Evolutionary conservation across 2,113 vertebrate genomes (phyloP).

Genomic region (Oplegnathus fasciatus): DNA sequence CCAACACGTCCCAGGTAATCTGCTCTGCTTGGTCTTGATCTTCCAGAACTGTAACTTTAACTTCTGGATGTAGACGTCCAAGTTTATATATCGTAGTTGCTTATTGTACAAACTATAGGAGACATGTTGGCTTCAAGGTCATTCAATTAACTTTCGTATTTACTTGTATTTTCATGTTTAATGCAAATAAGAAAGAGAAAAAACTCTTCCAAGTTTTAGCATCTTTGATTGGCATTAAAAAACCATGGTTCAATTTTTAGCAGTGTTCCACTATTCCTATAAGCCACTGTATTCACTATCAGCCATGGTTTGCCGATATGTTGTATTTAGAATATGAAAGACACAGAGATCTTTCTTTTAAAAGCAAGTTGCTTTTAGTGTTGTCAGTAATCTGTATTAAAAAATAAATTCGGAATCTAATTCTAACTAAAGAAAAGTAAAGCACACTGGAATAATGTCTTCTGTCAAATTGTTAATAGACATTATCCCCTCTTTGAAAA

Average conservation of each 20-base stretch:
- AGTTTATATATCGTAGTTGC: neutral
- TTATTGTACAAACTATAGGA: neutral
- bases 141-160: neutral
- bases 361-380: neutral
- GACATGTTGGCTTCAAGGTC: neutral
- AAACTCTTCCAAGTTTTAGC: neutral
- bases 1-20: conserved; percentile 91
- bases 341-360: no score
- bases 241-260: neutral
- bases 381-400: neutral
- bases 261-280: neutral
- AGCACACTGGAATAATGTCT: neutral
- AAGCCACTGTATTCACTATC: no score
- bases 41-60: neutral
- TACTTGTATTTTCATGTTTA: neutral
- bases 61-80: neutral
- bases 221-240: neutral
- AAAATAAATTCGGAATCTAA: neutral
- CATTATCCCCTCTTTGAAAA: neutral
- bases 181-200: neutral
- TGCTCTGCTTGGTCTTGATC: neutral
- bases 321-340: neutral
- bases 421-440: neutral
- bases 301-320: neutral
- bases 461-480: neutral